Conservation (phyloP, 1,140 invertebrate genomes). For the Dreissena rostriformis region DNA sequence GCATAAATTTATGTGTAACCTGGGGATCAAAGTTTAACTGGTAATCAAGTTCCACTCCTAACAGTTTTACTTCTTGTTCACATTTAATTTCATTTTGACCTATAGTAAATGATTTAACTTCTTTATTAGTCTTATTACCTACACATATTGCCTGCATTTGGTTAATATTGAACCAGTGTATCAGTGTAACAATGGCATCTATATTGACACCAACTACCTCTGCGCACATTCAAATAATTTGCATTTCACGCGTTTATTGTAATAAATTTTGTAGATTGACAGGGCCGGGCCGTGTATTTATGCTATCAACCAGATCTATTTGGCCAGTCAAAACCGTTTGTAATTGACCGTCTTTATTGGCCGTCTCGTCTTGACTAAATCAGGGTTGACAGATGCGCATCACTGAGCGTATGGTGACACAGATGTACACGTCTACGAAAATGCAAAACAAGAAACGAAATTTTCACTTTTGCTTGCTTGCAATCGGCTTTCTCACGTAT, state of each 20-base stretch:
- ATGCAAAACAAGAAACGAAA: not conserved
- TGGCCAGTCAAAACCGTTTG: not conserved
- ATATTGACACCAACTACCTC: not conserved
- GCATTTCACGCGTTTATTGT: no score
- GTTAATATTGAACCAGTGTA: no score
- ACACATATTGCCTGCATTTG: no score
- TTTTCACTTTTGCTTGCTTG: not conserved
- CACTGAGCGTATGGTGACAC: slow-evolving; percentile 26
- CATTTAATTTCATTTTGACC: no score
- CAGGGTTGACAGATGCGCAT: slow-evolving; percentile 10
- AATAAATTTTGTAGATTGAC: not conserved
- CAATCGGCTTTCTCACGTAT: not conserved
- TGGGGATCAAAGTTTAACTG: no score
- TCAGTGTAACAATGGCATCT: not conserved
- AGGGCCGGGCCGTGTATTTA: not conserved
- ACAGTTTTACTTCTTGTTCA: no score
- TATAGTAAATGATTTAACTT: no score
- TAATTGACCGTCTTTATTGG: not conserved
- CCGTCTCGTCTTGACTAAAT: slow-evolving; percentile 12
- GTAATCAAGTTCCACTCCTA: no score
- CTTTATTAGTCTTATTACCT: no score
- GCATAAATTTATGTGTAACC: no score
- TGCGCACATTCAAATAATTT: no score
- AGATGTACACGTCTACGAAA: slow-evolving; percentile 52
- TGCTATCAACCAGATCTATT: not conserved